phyloP scores from a whole-genome alignment of 2,113 vertebrate species.

The Romanogobio albipinnatus region DNA sequence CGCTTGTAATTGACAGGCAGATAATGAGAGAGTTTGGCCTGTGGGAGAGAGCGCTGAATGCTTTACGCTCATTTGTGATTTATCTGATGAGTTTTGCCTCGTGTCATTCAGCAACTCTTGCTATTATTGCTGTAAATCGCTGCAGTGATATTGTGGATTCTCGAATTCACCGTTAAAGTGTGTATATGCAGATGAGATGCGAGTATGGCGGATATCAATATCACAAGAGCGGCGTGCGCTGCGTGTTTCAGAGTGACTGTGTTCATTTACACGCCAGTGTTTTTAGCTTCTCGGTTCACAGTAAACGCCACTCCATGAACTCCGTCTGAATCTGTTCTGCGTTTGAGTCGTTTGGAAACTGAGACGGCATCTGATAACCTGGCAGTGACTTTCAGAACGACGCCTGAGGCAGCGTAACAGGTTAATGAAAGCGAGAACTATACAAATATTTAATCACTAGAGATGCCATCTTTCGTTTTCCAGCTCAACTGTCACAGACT shows the following conservation, averaged over 20 bases:
- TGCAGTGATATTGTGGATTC: background rate
- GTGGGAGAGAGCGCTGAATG: conserved; percentile 3
- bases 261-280: background rate
- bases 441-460: no score
- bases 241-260: background rate
- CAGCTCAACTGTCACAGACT: no score
- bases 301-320: background rate
- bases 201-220: background rate
- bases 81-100: conserved; percentile 33
- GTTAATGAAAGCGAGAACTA: no score
- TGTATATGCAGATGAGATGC: background rate
- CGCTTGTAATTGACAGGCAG: conserved; percentile 43
- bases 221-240: background rate
- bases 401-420: no score
- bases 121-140: conserved; percentile 2
- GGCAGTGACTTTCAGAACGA: no score
- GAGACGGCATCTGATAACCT: no score
- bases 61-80: conserved; percentile 35
- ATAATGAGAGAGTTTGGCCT: conserved; percentile 47
- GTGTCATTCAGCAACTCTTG: conserved; percentile 24
- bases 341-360: no score
- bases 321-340: no score
- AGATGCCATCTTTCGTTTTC: no score
- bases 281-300: background rate
- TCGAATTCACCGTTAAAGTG: background rate